Base-by-base conservation (phyloP, 2,113 vertebrate genomes). In the Oophaga pumilio region DNA sequence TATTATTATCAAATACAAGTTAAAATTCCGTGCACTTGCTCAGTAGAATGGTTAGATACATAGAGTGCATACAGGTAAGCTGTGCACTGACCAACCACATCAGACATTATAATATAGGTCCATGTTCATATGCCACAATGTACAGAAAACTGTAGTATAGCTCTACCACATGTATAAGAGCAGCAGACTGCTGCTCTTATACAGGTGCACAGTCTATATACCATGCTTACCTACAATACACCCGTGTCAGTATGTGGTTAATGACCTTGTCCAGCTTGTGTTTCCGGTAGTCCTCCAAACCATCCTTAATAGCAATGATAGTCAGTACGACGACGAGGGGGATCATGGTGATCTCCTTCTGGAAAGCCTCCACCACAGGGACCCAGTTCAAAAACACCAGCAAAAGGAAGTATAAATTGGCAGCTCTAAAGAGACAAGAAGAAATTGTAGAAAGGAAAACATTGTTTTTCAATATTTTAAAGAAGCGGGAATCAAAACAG, bases 321-420 rank as follows among this genome's bases (percentile, higher is more conserved):
- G 90, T 90, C 50, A 99, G 96, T 64, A 99, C 98, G 0, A 94
- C 95, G n/a, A 96, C 22, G 7, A 99, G 92, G 26, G 98, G 98
- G 62, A 99, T 92, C 98, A 99, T 98, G 0, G 98, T 98, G 85
- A 99, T 98, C 92, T 99, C 97, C 90, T 99, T 99, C 87, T 98
- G 96, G 91, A 99, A 99, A 76, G 97, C 98, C 93, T 99, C 97
- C 84, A 99, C 97, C 22, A 96, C 93, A 13, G 98, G 98, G n/a
- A 99, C 95, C 98, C 98, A 99, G 92, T 99, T 99, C 86, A 99
- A 89, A 85, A 99, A 90, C 50, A 94, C 97, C 66, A 99, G 91
- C 92, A 99, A 98, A 18, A 99, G 93, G 93, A 99, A 99, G 91
- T 99, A 99, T 22, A 99, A 94, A 91, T 99, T 99, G 91, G 98